Evolutionary conservation across 2,797 vertebrate genomes (phyloP), one percentile per base, ranked within the genome.

Genomic region (Cuculus canorus): DNA sequence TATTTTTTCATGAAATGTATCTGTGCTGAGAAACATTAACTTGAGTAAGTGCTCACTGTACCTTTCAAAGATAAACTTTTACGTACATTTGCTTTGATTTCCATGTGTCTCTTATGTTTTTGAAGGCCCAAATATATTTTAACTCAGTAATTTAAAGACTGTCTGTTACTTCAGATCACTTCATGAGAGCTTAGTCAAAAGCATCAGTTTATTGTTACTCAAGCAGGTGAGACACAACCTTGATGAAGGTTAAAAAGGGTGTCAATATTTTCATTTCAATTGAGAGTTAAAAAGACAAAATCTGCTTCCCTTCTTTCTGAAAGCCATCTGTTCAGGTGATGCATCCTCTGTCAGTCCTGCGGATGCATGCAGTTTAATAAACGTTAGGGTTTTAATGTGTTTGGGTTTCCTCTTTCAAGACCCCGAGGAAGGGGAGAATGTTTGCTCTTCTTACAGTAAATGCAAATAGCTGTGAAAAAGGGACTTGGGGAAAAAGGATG

Each of bases 41-140:
- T 25, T 82, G 77, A 86, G 86, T 70, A 90, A 88, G 96, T 92
- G 86, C 27, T 72, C 66, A 23, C 43, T 80, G 53, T 95, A 61
- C 56, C 68, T 86, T 95, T 95, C 64, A 65, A 91, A 94, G 37
- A 88, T 94, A 88, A 95, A 90, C 80, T 86, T 91, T 28, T 61
- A 73, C 43, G 84, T 84, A 35, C 2, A 2, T 95, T 93, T 92
- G 35, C 88, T 92, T 94, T 75, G 28, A 21, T 87, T 87, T 93
- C 75, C n/a, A 15, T 75, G 52, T 80, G 71, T 89, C 73, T 7
- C 1, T 33, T 33, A 2, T 85, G 60, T 78, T 95, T 48, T 64
- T 87, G 70, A 78, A 92, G 93, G 39, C 60, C 91, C 52, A 86
- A 76, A 56, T 37, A 22, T 28, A 22, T 80, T 91, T 78, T 84